Evolutionary conservation across 2,888 invertebrate genomes (phyloP).

Genomic region (Melanostoma mellinum): DNA sequence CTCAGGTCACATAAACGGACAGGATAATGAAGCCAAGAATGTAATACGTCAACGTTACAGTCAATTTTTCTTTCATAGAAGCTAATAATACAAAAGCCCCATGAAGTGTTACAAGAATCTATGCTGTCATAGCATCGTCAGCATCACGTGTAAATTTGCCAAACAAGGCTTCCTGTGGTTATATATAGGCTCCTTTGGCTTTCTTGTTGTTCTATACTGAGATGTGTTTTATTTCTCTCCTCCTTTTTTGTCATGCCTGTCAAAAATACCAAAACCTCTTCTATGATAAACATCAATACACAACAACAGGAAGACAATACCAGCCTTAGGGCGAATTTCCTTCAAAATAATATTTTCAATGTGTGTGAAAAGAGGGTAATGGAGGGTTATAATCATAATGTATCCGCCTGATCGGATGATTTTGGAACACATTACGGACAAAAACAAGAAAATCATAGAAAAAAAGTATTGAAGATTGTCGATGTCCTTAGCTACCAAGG

Average conservation of each 20-base stretch:
- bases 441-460: constrained; percentile 19
- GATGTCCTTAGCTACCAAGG: constrained; percentile 30
- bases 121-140: constrained; percentile 11
- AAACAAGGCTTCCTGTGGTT: constrained; percentile 54
- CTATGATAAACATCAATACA: constrained; percentile 51
- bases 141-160: constrained; percentile 45
- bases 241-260: constrained; percentile 43
- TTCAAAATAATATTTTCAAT: constrained; percentile 27
- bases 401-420: constrained; percentile 37
- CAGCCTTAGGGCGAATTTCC: constrained; percentile 60
- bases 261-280: constrained; percentile 44
- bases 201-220: constrained; percentile 27
- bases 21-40: too few species aligned
- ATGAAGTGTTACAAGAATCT: neutral
- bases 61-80: too few species aligned
- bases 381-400: constrained; percentile 31
- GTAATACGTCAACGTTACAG: too few species aligned
- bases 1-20: too few species aligned
- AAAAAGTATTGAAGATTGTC: constrained; percentile 9
- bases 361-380: constrained; percentile 4
- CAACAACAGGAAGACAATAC: constrained; percentile 53
- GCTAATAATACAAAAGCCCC: too few species aligned
- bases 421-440: constrained; percentile 15
- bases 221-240: constrained; percentile 14
- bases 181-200: constrained; percentile 5